Evolutionary conservation across 2,888 invertebrate species (phyloP).

Genomic region (Acleris laterana): DNA sequence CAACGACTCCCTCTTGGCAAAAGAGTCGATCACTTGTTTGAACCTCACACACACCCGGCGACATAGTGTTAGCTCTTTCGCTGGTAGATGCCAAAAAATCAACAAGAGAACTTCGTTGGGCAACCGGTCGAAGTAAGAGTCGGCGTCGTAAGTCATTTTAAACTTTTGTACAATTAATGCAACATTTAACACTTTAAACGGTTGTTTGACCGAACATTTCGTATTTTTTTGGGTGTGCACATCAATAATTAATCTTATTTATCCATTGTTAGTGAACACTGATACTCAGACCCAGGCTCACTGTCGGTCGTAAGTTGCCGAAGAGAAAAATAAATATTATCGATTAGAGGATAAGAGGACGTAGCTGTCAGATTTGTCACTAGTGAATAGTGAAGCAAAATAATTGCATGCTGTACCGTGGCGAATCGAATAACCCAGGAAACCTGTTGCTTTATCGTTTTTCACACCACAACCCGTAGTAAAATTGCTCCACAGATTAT

Average conservation of each 20-base stretch:
- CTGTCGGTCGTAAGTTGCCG: too few species aligned
- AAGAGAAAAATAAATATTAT: background rate
- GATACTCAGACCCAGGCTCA: background rate
- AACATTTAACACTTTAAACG: slow-evolving; percentile 17
- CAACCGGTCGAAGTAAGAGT: slow-evolving; percentile 42
- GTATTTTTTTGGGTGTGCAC: background rate
- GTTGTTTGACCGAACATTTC: slow-evolving; percentile 9
- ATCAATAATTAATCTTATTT: slow-evolving; percentile 4
- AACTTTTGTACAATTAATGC: background rate
- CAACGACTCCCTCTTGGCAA: slow-evolving; percentile 49
- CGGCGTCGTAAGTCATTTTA: slow-evolving; percentile 32
- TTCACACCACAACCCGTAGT: too few species aligned
- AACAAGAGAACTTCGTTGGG: slow-evolving; percentile 62
- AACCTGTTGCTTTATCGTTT: background rate
- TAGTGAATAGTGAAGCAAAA: slow-evolving; percentile 11
- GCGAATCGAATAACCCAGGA: too few species aligned
- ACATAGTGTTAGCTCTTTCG: slow-evolving; percentile 55
- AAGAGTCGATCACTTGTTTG: slow-evolving; percentile 59
- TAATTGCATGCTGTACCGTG: too few species aligned
- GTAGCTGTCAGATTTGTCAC: slow-evolving; percentile 30
- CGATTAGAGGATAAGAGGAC: slow-evolving; percentile 17
- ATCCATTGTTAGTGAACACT: slow-evolving; percentile 29
- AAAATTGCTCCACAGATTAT: too few species aligned
- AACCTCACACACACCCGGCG: slow-evolving; percentile 64
- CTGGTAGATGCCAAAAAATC: slow-evolving; percentile 58